Conservation (phyloP, 2,113 vertebrate species). For the Triplophysa dalaica region DNA sequence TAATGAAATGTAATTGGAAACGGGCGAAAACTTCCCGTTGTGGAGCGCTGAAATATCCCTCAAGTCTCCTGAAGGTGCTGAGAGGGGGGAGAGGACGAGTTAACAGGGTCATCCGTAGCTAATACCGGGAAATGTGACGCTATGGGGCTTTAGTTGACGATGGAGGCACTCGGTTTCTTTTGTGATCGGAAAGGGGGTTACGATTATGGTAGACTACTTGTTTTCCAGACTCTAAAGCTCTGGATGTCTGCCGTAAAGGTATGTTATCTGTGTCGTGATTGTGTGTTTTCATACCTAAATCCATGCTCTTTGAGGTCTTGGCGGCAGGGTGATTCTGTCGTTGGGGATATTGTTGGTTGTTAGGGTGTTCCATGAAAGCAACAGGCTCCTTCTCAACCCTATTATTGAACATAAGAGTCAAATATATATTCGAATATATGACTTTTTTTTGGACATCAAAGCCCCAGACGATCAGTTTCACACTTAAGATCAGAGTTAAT, state of each 20-base stretch:
- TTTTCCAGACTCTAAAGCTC: neutral
- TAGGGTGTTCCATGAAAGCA: neutral
- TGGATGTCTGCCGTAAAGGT: neutral
- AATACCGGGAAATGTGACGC: slow-evolving; percentile 32
- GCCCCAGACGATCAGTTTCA: neutral
- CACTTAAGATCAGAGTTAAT: neutral
- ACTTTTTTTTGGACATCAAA: neutral
- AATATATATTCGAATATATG: neutral
- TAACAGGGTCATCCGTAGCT: slow-evolving; percentile 36
- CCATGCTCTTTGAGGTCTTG: slow-evolving; percentile 92
- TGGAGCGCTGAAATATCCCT: slow-evolving; percentile 52
- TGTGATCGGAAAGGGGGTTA: neutral
- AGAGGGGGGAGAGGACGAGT: slow-evolving; percentile 10
- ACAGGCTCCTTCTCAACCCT: slow-evolving; percentile 22
- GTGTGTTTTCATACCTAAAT: slow-evolving; percentile 80
- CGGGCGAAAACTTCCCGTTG: slow-evolving; percentile 42
- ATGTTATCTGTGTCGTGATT: no score
- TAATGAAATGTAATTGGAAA: slow-evolving; percentile 61
- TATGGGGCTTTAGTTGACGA: slow-evolving; percentile 6
- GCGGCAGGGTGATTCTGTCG: slow-evolving; percentile 68
- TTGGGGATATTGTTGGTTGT: slow-evolving; percentile 64
- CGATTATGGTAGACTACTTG: neutral
- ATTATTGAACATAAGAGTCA: neutral
- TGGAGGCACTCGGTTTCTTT: neutral
- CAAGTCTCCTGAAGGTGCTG: slow-evolving; percentile 11